These are phyloP conservation scores for Nipponia nippon DNA, from an alignment of 2,113 vertebrate genomes.

Conservation along the genomic window DNA sequence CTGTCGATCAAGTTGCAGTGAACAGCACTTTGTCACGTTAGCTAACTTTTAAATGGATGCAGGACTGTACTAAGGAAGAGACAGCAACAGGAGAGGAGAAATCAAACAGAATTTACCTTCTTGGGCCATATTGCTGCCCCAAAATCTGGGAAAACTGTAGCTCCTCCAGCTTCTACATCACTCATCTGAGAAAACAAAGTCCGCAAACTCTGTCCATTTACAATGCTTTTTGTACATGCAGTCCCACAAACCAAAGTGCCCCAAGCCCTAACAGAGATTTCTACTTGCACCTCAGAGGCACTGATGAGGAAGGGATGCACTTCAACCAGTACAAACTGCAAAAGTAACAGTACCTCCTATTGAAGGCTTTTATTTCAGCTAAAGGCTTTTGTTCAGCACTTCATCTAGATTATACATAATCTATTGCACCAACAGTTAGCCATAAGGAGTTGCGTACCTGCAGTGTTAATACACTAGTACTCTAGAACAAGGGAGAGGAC, in stretches of 20 bases:
- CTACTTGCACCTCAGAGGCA: neutral
- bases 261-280: neutral
- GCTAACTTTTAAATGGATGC: neutral
- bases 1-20: too few species aligned
- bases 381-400: neutral
- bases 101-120: conserved; percentile 78
- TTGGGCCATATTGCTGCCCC: conserved; percentile 90
- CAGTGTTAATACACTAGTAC: neutral
- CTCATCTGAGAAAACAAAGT: conserved; percentile 85
- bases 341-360: neutral
- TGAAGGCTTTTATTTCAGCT: neutral
- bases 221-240: neutral
- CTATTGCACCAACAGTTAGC: neutral
- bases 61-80: neutral
- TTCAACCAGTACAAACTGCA: neutral
- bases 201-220: neutral
- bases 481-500: neutral
- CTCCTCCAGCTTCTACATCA: conserved; percentile 94
- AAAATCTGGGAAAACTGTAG: conserved; percentile 95
- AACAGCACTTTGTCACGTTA: neutral
- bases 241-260: neutral
- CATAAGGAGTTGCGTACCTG: neutral
- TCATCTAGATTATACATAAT: neutral
- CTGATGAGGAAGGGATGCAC: neutral
- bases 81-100: neutral